Evolutionary conservation across 2,888 invertebrate species (phyloP).

Genomic region (Drosophila kanekoi): DNA sequence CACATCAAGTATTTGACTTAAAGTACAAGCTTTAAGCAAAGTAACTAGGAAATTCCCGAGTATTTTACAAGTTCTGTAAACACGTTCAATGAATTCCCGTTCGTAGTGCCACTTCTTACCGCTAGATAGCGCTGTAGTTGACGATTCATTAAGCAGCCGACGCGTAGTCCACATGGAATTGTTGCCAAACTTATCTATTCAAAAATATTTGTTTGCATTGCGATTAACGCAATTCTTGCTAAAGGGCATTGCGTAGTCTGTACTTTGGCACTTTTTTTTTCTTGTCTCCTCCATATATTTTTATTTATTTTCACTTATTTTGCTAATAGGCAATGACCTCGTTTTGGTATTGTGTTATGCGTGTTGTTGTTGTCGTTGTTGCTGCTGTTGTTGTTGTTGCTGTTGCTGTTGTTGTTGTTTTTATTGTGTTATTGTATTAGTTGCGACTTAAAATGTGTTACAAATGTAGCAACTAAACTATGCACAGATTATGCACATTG

Average conservation of each 20-base stretch:
- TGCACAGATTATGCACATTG: slow-evolving; percentile 11
- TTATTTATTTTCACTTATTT: slow-evolving; percentile 43
- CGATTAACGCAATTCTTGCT: neutral
- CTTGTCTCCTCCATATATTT: slow-evolving; percentile 11
- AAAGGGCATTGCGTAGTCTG: slow-evolving; percentile 32
- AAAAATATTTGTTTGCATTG: neutral
- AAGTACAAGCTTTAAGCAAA: neutral
- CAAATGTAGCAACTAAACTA: slow-evolving; percentile 42
- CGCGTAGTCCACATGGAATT: neutral
- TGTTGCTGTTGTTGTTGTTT: slow-evolving; percentile 31
- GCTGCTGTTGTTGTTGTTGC: slow-evolving; percentile 28
- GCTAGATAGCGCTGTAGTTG: neutral
- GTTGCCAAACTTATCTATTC: neutral
- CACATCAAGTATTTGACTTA: neutral
- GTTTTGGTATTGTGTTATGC: slow-evolving; percentile 35
- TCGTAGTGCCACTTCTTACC: neutral
- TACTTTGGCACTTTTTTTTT: slow-evolving; percentile 38
- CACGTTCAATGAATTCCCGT: neutral
- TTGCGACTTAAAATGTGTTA: slow-evolving; percentile 46
- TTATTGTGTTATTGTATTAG: slow-evolving; percentile 23
- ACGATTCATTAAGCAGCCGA: slow-evolving; percentile 2
- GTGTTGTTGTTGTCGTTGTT: slow-evolving; percentile 22
- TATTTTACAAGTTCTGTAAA: too few relatives aligned
- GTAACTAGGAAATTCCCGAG: neutral
- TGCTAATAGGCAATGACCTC: slow-evolving; percentile 67